A percentile compares a stretch with the other conserved stretches of the same genome.
Evolutionary conservation across 2,797 vertebrate genomes (phyloP).

Genomic region (Rachycentron canadum): DNA sequence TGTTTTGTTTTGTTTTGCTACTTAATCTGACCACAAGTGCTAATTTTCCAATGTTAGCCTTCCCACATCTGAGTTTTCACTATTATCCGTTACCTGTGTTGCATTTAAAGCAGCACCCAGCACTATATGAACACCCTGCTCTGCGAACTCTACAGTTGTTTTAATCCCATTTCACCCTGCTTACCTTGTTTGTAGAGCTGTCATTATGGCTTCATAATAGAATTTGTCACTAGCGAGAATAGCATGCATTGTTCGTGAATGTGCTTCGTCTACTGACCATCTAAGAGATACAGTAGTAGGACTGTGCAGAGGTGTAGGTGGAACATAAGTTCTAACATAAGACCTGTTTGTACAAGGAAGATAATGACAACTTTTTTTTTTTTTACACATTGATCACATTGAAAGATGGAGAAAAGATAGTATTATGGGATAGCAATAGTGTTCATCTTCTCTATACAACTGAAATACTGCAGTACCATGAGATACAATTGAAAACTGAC

Average conservation of each 20-base stretch:
- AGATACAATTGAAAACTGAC: background rate
- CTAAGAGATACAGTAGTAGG: too few species aligned
- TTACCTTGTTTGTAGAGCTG: slow-evolving; percentile 9
- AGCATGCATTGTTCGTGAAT: background rate
- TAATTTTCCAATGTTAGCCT: background rate
- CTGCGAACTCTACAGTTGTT: background rate
- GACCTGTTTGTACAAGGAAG: too few species aligned
- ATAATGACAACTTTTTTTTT: too few species aligned
- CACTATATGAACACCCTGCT: background rate
- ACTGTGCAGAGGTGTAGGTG: background rate
- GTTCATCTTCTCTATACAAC: background rate
- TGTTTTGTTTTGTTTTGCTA: background rate
- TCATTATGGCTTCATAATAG: background rate
- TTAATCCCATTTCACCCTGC: background rate
- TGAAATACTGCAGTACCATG: background rate
- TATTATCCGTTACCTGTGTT: background rate
- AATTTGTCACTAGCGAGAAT: background rate
- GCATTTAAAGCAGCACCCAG: background rate
- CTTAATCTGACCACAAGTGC: background rate
- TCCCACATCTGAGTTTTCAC: background rate
- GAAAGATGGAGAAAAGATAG: background rate
- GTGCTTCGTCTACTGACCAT: too few species aligned
- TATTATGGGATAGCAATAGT: too few species aligned
- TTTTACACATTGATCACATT: background rate
- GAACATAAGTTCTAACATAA: background rate